Conservation (phyloP, 53 echinoderm and acorn worm genomes). For the Glandiceps talaboti region DNA sequence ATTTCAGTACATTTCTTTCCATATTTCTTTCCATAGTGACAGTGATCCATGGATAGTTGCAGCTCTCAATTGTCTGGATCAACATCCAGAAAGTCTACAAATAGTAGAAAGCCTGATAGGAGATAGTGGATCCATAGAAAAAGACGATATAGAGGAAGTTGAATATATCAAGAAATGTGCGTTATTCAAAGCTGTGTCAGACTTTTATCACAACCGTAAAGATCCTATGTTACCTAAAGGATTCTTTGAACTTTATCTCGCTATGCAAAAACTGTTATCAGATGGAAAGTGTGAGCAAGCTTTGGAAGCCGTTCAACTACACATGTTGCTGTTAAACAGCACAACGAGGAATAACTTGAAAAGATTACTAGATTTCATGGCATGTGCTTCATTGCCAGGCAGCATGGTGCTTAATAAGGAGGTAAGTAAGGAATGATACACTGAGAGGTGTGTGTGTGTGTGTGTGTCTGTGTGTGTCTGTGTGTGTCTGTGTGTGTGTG, state of each 20-base stretch:
- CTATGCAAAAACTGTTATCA: slow-evolving; percentile 45
- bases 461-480: no score
- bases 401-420: slow-evolving; percentile 51
- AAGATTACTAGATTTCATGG: slow-evolving; percentile 69
- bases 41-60: slow-evolving; percentile 76
- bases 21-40: not conserved
- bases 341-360: slow-evolving; percentile 34
- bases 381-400: slow-evolving; percentile 42
- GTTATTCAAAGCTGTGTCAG: not conserved
- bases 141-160: not conserved
- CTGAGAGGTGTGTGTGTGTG: no score
- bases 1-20: no score
- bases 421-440: slow-evolving; percentile 47
- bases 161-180: not conserved
- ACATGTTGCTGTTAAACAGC: slow-evolving; percentile 35
- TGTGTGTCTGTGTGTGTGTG: no score
- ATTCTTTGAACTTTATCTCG: slow-evolving; percentile 39
- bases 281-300: slow-evolving; percentile 59
- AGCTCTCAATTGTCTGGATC: slow-evolving; percentile 61
- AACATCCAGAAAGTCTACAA: slow-evolving; percentile 47
- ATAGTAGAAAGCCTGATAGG: not conserved
- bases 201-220: slow-evolving; percentile 16
- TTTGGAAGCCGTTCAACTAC: slow-evolving; percentile 63
- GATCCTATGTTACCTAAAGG: slow-evolving; percentile 40
- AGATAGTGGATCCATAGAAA: not conserved